These are phyloP conservation scores for Drosophila subpulchrella DNA, from an alignment of 1,140 invertebrate species.

Conservation along the genomic window DNA sequence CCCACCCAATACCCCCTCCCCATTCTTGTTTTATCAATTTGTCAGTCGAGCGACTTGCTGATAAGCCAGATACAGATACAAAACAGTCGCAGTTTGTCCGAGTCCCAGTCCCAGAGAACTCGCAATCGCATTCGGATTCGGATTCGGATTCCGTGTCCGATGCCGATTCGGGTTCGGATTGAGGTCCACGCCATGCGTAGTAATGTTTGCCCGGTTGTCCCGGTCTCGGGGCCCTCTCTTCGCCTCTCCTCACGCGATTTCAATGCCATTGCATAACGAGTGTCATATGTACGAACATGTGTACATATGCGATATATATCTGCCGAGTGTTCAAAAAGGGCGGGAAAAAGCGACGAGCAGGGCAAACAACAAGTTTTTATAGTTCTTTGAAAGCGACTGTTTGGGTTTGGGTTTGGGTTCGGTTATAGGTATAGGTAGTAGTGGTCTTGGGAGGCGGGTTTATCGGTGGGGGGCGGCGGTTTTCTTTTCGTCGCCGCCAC, in stretches of 20 bases:
- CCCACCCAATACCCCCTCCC: background rate
- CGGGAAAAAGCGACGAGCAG: slow-evolving; percentile 61
- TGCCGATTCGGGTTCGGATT: slow-evolving; percentile 25
- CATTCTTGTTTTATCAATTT: slow-evolving; percentile 67
- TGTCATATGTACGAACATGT: slow-evolving; percentile 47
- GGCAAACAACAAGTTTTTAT: slow-evolving; percentile 72
- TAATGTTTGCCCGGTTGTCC: slow-evolving; percentile 40
- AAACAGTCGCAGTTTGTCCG: slow-evolving; percentile 26
- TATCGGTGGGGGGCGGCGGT: background rate
- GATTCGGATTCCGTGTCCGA: slow-evolving; percentile 2
- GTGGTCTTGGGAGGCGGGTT: slow-evolving; percentile 2
- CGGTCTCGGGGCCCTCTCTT: slow-evolving; percentile 7
- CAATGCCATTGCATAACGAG: slow-evolving; percentile 75
- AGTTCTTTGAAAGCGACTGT: slow-evolving; percentile 57
- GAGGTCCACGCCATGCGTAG: slow-evolving; percentile 33
- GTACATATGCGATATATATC: slow-evolving; percentile 28
- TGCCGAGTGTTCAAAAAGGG: slow-evolving; percentile 58
- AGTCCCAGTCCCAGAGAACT: slow-evolving; percentile 19
- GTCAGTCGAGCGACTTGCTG: slow-evolving; percentile 59
- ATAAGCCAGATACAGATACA: slow-evolving; percentile 73
- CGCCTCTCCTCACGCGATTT: slow-evolving; percentile 26
- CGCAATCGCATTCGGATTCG: slow-evolving; percentile 13
- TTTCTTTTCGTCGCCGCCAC: slow-evolving; percentile 9
- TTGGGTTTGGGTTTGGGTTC: slow-evolving; percentile 1
- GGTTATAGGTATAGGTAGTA: background rate